These are phyloP conservation scores for Pampus argenteus DNA, from an alignment of 2,797 vertebrate genomes.

Conservation along the genomic window DNA sequence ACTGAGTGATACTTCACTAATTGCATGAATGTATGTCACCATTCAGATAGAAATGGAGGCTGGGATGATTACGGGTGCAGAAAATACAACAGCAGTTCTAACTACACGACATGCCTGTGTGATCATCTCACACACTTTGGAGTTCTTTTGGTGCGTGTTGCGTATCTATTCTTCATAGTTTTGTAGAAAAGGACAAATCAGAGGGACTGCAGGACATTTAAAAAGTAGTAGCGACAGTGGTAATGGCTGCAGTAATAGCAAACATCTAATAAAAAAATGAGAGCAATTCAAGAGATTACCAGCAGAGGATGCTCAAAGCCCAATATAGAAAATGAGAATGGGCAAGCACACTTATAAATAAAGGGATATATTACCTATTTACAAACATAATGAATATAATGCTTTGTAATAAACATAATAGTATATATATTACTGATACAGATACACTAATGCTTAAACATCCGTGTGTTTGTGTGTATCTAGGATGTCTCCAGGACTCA, in stretches of 20 bases:
- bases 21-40: not conserved
- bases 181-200: not conserved
- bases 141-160: constrained; percentile 87
- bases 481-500: constrained; percentile 87
- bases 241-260: not conserved
- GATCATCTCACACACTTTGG: constrained; percentile 96
- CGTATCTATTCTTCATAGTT: not conserved
- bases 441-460: not conserved
- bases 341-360: not conserved
- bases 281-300: not conserved
- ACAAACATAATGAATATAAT: not conserved
- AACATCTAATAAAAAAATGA: too few species aligned
- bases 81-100: constrained; percentile 77
- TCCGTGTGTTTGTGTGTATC: constrained; percentile 16
- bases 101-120: constrained; percentile 91
- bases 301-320: constrained; percentile 49
- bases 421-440: not conserved
- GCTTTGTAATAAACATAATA: not conserved
- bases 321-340: not conserved
- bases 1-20: not conserved
- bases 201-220: not conserved
- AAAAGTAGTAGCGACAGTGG: too few species aligned
- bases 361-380: not conserved
- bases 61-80: constrained; percentile 90
- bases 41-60: constrained; percentile 87